phyloP scores from a whole-genome alignment of 2,797 vertebrate species.

The Sphenodon punctatus region DNA sequence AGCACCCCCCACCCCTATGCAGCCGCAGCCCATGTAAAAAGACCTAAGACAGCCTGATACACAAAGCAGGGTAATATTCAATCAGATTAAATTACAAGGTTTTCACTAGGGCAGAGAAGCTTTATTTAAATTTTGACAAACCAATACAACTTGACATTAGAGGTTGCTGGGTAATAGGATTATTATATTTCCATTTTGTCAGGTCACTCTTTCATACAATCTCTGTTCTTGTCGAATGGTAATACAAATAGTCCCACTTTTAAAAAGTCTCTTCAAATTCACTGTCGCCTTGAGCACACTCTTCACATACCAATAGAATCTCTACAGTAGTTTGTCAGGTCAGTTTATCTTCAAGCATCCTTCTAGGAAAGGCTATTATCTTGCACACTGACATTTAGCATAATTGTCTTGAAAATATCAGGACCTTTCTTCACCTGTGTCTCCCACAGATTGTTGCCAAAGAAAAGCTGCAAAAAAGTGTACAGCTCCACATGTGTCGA shows the following conservation, averaged over 20 bases:
- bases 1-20: no score
- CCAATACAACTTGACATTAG: not conserved
- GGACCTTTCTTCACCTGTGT: not conserved
- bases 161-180: not conserved
- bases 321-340: not conserved
- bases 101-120: not conserved
- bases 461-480: not conserved
- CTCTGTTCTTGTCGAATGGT: not conserved
- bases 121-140: not conserved
- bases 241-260: not conserved
- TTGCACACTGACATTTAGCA: not conserved
- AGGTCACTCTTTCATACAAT: not conserved
- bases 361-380: not conserved
- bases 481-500: not conserved
- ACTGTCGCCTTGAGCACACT: not conserved
- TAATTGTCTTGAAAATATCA: not conserved
- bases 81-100: not conserved
- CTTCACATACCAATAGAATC: not conserved
- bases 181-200: not conserved
- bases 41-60: no score
- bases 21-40: no score
- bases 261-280: accelerated
- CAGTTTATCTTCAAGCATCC: accelerated
- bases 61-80: no score
- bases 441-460: not conserved